A percentile compares a stretch with the other conserved stretches of the same genome.
Conservation (phyloP, 2,797 vertebrate species). For the Pterois miles region DNA sequence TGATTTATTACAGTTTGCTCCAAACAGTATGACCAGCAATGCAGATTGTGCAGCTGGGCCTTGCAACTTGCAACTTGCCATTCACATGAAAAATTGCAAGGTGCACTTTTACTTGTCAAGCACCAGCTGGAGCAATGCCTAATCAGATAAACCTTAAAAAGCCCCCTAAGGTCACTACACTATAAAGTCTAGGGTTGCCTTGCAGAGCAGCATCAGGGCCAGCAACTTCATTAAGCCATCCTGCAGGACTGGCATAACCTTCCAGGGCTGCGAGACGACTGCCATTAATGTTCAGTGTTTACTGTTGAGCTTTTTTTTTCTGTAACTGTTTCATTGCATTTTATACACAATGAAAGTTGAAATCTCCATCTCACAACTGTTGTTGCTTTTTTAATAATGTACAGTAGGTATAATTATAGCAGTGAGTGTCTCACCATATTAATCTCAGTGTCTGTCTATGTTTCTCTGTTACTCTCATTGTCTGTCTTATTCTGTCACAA, state of each 20-base stretch:
- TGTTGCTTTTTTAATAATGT: constrained; percentile 23
- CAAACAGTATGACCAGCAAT: background rate
- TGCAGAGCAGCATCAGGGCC: background rate
- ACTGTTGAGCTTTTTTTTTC: background rate
- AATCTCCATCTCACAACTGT: background rate
- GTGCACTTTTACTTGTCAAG: background rate
- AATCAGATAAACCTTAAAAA: background rate
- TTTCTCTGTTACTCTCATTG: constrained; percentile 36
- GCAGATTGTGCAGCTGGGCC: background rate
- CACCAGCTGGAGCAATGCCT: background rate
- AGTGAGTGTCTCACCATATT: constrained; percentile 33
- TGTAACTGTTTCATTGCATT: background rate
- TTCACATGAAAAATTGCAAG: background rate
- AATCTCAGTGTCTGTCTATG: constrained; percentile 25
- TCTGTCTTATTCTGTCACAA: constrained; percentile 28
- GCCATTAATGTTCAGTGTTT: background rate
- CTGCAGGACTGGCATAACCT: background rate
- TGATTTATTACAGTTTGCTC: background rate
- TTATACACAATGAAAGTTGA: background rate
- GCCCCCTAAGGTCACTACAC: background rate
- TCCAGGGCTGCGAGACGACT: background rate
- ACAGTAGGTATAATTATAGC: constrained; percentile 47
- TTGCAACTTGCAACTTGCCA: background rate
- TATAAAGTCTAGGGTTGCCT: background rate
- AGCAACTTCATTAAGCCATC: background rate